Conservation (phyloP, 2,888 invertebrate genomes). For the Reticulitermes lucifugus region DNA sequence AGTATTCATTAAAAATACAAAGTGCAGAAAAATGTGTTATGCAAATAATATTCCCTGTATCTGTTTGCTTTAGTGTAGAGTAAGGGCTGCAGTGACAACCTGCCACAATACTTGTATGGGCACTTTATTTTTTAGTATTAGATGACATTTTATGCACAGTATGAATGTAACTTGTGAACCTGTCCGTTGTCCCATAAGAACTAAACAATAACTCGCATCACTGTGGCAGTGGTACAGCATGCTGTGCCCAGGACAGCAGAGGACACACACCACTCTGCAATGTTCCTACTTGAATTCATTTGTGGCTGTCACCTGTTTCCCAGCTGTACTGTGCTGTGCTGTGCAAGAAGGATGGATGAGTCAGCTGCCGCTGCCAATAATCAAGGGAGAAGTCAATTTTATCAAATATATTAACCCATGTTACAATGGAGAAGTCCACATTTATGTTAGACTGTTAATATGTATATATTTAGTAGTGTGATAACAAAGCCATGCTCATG, state of each 20-base stretch:
- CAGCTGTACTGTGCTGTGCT: not conserved
- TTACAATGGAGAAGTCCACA: constrained; percentile 34
- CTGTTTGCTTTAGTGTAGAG: not conserved
- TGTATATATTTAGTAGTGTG: constrained; percentile 40
- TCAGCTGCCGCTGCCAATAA: not conserved
- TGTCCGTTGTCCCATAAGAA: not conserved
- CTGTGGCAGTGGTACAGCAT: not conserved
- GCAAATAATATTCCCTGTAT: no score
- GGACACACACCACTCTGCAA: not conserved
- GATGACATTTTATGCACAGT: not conserved
- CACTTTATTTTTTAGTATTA: not conserved
- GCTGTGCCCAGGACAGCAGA: not conserved
- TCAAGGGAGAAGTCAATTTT: constrained; percentile 27
- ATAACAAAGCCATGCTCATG: constrained; percentile 37
- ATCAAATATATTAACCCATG: constrained; percentile 26
- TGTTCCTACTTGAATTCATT: constrained; percentile 9
- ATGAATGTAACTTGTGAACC: not conserved
- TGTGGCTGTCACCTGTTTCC: not conserved
- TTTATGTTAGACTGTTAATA: constrained; percentile 43
- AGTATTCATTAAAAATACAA: not conserved
- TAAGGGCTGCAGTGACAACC: not conserved
- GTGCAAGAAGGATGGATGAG: not conserved
- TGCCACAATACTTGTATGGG: not conserved
- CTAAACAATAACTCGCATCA: constrained; percentile 14
- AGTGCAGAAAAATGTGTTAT: not conserved